Evolutionary conservation across 2,797 vertebrate species (phyloP), one percentile per base, ranked within the genome.

Genomic region (Galago senegalensis): DNA sequence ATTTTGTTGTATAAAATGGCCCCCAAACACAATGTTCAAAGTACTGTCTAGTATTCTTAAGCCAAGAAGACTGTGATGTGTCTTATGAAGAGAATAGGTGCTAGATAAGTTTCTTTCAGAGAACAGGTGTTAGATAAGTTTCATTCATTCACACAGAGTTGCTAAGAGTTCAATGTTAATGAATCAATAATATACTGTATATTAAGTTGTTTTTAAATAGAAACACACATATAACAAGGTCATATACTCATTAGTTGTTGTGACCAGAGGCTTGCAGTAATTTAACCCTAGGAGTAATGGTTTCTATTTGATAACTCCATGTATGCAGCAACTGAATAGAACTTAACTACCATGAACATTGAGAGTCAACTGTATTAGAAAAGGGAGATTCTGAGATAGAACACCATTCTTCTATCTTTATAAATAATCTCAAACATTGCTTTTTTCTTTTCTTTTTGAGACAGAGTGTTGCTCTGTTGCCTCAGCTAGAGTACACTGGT

Each of bases 171-270:
- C 86, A 37, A 92, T 53, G 29, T 61, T 70, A 73, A 72, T 40
- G 25, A 92, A 58, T 82, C 89, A 82, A 46, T 1, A 89, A 21
- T 61, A 83, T 65, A 27, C 49, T 53, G 49, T 14, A 16, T 53
- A 69, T 53, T 61, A 81, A 53, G 8, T 10, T 73, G 5, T 53
- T 56, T 83, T 93, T 79, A 89, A 80, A 73, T 17, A 88, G 79
- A 89, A 92, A 80, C 31, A 85, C 18, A 73, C 46, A 83, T 69
- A 84, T 49, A 84, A 72, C 58, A 40, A 88, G 63, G 37, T 89
- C 43, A 80, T 53, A 23, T 56, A 85, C 9, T 80, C 37, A 86
- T 34, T 31, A 60, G 21, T 11, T 37, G 43, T 29, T 56, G 61
- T 67, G 18, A 82, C 5, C 20, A 67, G 31, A 87, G 31, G 34